Base-by-base conservation (phyloP, 23 tunicate genomes). In the Styela plicata region DNA sequence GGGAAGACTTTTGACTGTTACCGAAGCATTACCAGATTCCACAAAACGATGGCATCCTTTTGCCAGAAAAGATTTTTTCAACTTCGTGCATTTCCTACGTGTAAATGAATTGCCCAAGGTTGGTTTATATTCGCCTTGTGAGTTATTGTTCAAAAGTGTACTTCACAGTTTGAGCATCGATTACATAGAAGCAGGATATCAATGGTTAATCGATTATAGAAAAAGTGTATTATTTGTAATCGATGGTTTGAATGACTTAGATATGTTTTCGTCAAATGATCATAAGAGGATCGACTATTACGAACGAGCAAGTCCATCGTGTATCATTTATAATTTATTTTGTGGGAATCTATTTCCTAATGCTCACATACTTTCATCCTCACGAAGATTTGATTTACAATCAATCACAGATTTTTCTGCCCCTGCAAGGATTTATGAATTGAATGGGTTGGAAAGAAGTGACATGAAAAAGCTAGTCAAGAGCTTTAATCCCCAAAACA, bases 21-120 rank as follows among this genome's bases (percentile, higher is more conserved):
- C 26, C 35, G 77, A 71, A 32, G 36, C 29, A 3, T 21, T 17
- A 21, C 36, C 32, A n/a, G 34, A 33, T 22, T 16, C 20, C 17
- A 19, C 34, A 3, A 29, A 71, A 34, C 77, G 77, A 3, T 71
- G 77, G 77, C 77, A 71, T 71, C 77, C 77, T 2, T 71, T 71
- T 34, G 77, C 77, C 34, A 71, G 77, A 29, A 71, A 71, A 29
- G 77, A 71, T 32, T 71, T 71, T 34, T 71, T 71, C 77, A 71
- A 71, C 32, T 71, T 71, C 35, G 77, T 71, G 32, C 77, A 71
- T 30, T 71, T 28, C 77, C 17, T 71, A 26, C 36, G 34, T 17
- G 20, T 71, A 3, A 27, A 36, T 16, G 77, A 71, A 28, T 17
- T 71, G 36, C 77, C 77, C 5, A 29, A 16, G 3, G 36, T 18